These are phyloP conservation scores for Caenorhabditis sp. DNA, from an alignment of 2,888 invertebrate genomes.

Conservation along the genomic window DNA sequence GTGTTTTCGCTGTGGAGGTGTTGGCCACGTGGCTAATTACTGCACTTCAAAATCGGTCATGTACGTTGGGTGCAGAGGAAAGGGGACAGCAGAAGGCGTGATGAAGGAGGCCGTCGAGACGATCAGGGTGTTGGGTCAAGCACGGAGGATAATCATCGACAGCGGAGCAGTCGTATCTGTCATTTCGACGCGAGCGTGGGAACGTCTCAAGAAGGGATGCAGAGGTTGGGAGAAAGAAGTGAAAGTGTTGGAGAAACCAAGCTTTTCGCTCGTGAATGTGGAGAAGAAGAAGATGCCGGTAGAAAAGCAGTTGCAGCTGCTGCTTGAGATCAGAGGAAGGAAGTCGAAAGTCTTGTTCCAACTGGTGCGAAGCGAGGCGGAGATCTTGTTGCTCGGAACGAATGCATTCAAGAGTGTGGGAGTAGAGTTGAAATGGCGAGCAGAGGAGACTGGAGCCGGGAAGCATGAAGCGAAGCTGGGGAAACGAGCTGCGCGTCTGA, in stretches of 20 bases:
- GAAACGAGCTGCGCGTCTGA: too few species aligned
- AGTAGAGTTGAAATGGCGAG: not conserved
- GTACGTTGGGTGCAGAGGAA: not conserved
- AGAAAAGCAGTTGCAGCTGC: not conserved
- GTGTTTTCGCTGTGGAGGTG: too few species aligned
- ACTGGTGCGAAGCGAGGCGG: not conserved
- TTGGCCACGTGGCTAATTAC: not conserved
- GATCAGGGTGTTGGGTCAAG: too few species aligned
- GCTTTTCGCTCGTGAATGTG: not conserved
- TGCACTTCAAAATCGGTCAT: not conserved
- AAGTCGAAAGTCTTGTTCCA: not conserved
- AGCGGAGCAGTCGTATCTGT: too few species aligned
- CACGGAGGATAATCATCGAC: too few species aligned
- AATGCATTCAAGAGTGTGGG: too few species aligned
- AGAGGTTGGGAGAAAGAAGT: not conserved
- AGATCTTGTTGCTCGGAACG: too few species aligned
- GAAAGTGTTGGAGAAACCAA: not conserved
- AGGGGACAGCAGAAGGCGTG: not conserved
- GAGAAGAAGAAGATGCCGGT: not conserved
- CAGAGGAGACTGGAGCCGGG: too few species aligned
- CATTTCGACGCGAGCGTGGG: too few species aligned
- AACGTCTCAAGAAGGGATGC: too few species aligned
- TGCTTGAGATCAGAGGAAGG: not conserved
- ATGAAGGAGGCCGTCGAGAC: too few species aligned
- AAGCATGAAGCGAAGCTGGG: too few species aligned